phyloP scores from a whole-genome alignment of 2,888 invertebrate species.

The Coenonympha glycerion region DNA sequence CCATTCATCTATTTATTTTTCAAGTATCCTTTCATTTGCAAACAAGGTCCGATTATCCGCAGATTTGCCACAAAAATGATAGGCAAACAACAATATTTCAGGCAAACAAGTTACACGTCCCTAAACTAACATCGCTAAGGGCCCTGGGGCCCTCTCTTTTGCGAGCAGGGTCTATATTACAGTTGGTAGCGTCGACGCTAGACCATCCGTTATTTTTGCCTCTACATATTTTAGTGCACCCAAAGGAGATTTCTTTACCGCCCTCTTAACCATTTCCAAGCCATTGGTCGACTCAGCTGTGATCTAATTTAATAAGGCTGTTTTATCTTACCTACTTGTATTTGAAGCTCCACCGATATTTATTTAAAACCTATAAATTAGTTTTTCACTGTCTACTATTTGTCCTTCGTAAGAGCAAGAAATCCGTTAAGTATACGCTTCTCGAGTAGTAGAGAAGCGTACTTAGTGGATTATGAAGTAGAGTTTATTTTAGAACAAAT shows the following conservation, averaged over 20 bases:
- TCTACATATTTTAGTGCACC: conserved; percentile 70
- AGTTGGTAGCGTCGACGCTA: conserved; percentile 60
- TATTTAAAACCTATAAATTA: too few relatives aligned
- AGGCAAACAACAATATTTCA: conserved; percentile 71
- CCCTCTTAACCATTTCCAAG: conserved; percentile 58
- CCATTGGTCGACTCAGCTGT: conserved; percentile 51
- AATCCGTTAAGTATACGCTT: too few relatives aligned
- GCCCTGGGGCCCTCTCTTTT: conserved; percentile 54
- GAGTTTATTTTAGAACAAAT: too few relatives aligned
- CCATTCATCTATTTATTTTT: conserved; percentile 42
- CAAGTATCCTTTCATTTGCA: conserved; percentile 49
- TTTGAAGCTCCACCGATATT: too few relatives aligned
- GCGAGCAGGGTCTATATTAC: conserved; percentile 51
- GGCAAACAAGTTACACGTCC: conserved; percentile 67
- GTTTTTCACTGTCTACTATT: too few relatives aligned
- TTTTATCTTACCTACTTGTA: too few relatives aligned
- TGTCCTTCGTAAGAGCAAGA: too few relatives aligned
- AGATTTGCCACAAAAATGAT: conserved; percentile 68
- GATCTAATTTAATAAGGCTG: too few relatives aligned
- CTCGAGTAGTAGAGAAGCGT: too few relatives aligned
- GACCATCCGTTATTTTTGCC: conserved; percentile 71
- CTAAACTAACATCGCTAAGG: conserved; percentile 54
- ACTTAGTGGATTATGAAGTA: too few relatives aligned
- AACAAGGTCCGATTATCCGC: conserved; percentile 62
- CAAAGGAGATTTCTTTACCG: conserved; percentile 48